A percentile compares a stretch with the other conserved stretches of the same genome.
Conservation (phyloP, 2,797 vertebrate species). For the Bovichtus diacanthus region DNA sequence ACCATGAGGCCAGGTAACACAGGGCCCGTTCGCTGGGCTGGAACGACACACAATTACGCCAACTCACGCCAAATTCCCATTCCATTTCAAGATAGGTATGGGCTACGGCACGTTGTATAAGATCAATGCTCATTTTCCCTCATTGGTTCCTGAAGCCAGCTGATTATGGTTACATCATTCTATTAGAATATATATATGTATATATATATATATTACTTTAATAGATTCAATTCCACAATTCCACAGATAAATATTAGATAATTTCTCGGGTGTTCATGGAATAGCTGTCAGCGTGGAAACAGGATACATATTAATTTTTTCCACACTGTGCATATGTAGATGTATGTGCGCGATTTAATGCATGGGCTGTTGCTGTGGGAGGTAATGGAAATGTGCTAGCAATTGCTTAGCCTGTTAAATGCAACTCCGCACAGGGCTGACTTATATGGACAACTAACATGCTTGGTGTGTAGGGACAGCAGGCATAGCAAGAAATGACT, state of each 20-base stretch:
- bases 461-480: constrained; percentile 35
- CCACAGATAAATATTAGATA: constrained; percentile 63
- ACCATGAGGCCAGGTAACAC: constrained; percentile 29
- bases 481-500: constrained; percentile 6
- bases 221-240: constrained; percentile 65
- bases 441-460: constrained; percentile 57
- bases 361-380: constrained; percentile 61
- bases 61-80: constrained; percentile 21
- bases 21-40: constrained; percentile 1
- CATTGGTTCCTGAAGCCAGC: constrained; percentile 39
- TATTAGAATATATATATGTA: constrained; percentile 60
- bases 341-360: constrained; percentile 47
- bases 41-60: neutral
- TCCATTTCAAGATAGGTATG: constrained; percentile 1
- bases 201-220: constrained; percentile 54
- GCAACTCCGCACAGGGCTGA: constrained; percentile 5
- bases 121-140: constrained; percentile 29
- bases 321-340: constrained; percentile 44
- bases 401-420: constrained; percentile 52
- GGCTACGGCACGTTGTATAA: neutral
- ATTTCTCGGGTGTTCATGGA: constrained; percentile 37
- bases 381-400: constrained; percentile 47
- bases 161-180: constrained; percentile 44
- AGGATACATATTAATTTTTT: constrained; percentile 56
- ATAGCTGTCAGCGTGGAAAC: constrained; percentile 32